Percentiles rank a stretch among this genome's conserved stretches.
phyloP scores from a whole-genome alignment of 2,888 invertebrate species.

The Tiliacea citrago region DNA sequence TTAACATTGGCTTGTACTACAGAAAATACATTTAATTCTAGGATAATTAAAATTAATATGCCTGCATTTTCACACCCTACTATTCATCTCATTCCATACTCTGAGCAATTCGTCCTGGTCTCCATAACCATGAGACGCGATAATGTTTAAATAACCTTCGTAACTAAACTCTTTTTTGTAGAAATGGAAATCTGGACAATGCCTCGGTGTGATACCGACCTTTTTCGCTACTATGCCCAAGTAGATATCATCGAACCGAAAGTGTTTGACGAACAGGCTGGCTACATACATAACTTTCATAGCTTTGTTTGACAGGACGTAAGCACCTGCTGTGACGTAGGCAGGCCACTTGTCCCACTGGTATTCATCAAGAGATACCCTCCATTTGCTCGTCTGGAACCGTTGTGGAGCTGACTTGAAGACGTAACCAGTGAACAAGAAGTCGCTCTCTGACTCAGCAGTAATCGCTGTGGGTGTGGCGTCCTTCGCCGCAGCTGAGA shows the following conservation, averaged over 20 bases:
- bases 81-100: conserved; percentile 84
- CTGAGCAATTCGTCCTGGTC: conserved; percentile 92
- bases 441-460: conserved; percentile 64
- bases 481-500: neutral
- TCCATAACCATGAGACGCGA: conserved; percentile 96
- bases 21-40: neutral
- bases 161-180: conserved; percentile 93
- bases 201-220: conserved; percentile 93
- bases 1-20: conserved; percentile 5
- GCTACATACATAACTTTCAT: no score
- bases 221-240: conserved; percentile 71
- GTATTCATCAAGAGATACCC: conserved; percentile 95
- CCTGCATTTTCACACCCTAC: no score
- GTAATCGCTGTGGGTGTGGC: neutral
- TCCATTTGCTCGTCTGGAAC: conserved; percentile 96
- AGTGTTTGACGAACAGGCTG: no score
- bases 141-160: conserved; percentile 92
- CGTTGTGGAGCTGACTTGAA: conserved; percentile 94
- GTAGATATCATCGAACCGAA: no score
- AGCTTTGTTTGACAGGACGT: conserved; percentile 89
- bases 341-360: conserved; percentile 96
- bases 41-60: no score
- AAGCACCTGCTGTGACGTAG: conserved; percentile 97
- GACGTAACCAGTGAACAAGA: conserved; percentile 94
- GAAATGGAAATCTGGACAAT: conserved; percentile 95